Evolutionary conservation across 2,797 vertebrate genomes (phyloP).

Genomic region (Carapus acus): DNA sequence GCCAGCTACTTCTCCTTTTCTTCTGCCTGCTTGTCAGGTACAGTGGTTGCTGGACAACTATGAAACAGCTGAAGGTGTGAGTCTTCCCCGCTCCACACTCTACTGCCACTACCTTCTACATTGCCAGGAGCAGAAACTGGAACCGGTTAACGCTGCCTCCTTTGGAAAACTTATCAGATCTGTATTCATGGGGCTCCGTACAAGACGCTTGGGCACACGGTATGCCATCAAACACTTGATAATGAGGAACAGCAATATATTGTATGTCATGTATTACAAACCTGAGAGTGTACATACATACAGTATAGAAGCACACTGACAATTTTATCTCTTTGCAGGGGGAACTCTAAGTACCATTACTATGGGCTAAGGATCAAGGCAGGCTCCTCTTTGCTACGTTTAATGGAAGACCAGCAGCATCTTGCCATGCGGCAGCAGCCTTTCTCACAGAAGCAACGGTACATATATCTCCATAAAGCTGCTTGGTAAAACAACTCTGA

Average conservation of each 20-base stretch:
- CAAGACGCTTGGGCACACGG: slow-evolving; percentile 88
- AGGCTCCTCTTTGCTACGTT: slow-evolving; percentile 83
- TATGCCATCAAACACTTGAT: slow-evolving; percentile 46
- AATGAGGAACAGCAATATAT: background rate
- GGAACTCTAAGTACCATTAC: slow-evolving; percentile 95
- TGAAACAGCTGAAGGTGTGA: slow-evolving; percentile 93
- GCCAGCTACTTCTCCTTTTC: slow-evolving; percentile 59
- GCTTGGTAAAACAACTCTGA: too few relatives aligned
- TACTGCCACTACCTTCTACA: slow-evolving; percentile 96
- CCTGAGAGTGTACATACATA: background rate
- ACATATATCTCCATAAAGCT: too few relatives aligned
- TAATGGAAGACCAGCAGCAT: slow-evolving; percentile 95
- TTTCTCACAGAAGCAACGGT: slow-evolving; percentile 95
- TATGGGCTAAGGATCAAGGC: slow-evolving; percentile 93
- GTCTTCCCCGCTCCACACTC: slow-evolving; percentile 89
- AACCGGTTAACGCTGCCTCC: slow-evolving; percentile 91
- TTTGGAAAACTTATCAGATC: slow-evolving; percentile 94
- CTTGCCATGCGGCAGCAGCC: slow-evolving; percentile 94
- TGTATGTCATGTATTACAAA: background rate
- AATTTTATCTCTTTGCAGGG: slow-evolving; percentile 60
- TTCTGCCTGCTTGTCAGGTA: slow-evolving; percentile 77
- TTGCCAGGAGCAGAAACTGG: slow-evolving; percentile 94
- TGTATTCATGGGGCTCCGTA: slow-evolving; percentile 91
- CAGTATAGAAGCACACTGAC: background rate
- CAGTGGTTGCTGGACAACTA: slow-evolving; percentile 98